Evolutionary conservation across 2,797 vertebrate genomes (phyloP).

Genomic region (Coccyzus lansbergi): DNA sequence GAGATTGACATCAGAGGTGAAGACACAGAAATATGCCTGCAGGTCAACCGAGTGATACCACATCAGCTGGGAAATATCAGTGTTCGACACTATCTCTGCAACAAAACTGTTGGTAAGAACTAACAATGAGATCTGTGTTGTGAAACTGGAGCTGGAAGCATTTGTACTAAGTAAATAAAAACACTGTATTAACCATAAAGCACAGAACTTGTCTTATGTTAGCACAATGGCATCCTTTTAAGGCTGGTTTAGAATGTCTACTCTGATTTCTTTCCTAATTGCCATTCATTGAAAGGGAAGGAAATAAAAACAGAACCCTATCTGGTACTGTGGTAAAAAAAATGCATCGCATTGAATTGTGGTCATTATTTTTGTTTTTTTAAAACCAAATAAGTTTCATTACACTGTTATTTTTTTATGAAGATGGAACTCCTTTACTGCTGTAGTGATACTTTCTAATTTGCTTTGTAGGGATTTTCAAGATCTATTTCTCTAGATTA

Average conservation of each 20-base stretch:
- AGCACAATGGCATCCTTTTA: background rate
- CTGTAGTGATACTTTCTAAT: background rate
- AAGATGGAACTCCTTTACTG: background rate
- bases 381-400: background rate
- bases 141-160: background rate
- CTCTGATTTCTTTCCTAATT: background rate
- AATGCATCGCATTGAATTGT: background rate
- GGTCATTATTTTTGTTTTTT: background rate
- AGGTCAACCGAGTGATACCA: conserved; percentile 88
- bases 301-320: background rate
- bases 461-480: background rate
- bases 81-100: conserved; percentile 92
- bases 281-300: background rate
- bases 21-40: conserved; percentile 87
- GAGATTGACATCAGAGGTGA: conserved; percentile 90
- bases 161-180: conserved; percentile 21
- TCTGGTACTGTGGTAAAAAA: background rate
- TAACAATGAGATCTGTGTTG: background rate
- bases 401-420: background rate
- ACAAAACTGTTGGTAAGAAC: conserved; percentile 90
- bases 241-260: background rate
- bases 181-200: background rate
- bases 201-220: background rate
- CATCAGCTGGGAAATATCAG: conserved; percentile 92
- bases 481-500: background rate